Conservation (phyloP, 1,140 invertebrate genomes). For the Patella vulgata region DNA sequence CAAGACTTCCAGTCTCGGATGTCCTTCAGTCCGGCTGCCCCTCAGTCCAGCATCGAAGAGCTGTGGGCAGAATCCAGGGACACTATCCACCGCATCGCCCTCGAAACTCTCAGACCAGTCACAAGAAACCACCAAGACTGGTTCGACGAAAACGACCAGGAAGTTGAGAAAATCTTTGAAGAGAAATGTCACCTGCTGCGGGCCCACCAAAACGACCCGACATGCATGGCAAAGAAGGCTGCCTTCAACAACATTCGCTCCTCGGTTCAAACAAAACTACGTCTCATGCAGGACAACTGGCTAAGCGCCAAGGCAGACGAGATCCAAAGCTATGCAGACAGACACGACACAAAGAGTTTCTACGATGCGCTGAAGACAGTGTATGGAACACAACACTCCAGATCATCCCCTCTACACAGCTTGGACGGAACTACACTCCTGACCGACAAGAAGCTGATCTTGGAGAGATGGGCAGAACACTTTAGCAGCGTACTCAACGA, state of each 20-base stretch:
- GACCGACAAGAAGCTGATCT: slow-evolving; percentile 19
- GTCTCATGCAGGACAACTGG: slow-evolving; percentile 19
- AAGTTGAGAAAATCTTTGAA: slow-evolving; percentile 8
- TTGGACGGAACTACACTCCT: slow-evolving; percentile 17
- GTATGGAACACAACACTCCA: slow-evolving; percentile 26
- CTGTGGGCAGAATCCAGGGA: slow-evolving; percentile 17
- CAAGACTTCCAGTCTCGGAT: too few species aligned
- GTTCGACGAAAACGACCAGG: slow-evolving; percentile 27
- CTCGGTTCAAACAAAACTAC: slow-evolving; percentile 13
- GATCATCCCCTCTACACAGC: slow-evolving; percentile 24
- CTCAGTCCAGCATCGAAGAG: slow-evolving; percentile 6
- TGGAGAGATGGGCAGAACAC: slow-evolving; percentile 28
- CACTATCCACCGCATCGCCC: slow-evolving; percentile 8
- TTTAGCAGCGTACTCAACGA: slow-evolving; percentile 23
- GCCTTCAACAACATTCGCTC: slow-evolving; percentile 5
- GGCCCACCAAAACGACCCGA: slow-evolving; percentile 9
- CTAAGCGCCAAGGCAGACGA: slow-evolving; percentile 23
- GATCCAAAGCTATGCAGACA: slow-evolving; percentile 29
- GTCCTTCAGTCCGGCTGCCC: too few species aligned
- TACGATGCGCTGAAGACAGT: slow-evolving; percentile 22
- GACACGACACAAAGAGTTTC: slow-evolving; percentile 16
- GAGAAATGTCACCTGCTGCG: slow-evolving; percentile 21
- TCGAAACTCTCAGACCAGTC: slow-evolving; percentile 13
- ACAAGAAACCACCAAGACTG: slow-evolving; percentile 18
- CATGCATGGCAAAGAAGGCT: slow-evolving; percentile 10